phyloP scores from a whole-genome alignment of 1,140 invertebrate species.

The Pseudoatta argentina region DNA sequence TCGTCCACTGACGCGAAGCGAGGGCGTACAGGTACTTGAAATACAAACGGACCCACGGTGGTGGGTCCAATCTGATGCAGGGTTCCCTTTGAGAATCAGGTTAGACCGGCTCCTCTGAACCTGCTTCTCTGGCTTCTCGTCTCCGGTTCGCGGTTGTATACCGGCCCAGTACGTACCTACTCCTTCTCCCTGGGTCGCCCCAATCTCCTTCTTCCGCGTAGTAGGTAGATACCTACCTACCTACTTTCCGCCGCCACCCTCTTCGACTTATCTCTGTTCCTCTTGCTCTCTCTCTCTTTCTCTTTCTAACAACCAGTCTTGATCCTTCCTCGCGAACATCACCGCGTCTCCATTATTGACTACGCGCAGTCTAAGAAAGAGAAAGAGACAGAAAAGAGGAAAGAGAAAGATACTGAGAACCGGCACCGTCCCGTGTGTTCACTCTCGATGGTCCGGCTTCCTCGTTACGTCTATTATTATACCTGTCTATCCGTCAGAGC shows the following conservation, averaged over 20 bases:
- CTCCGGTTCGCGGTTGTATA: constrained; percentile 80
- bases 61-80: constrained; percentile 84
- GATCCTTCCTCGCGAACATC: constrained; percentile 46
- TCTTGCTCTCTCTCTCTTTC: constrained; percentile 26
- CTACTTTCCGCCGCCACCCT: constrained; percentile 80
- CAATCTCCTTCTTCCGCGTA: constrained; percentile 83
- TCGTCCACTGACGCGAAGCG: constrained; percentile 78
- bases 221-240: constrained; percentile 81
- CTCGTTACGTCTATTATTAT: constrained; percentile 83
- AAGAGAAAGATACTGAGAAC: constrained; percentile 36
- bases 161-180: constrained; percentile 78
- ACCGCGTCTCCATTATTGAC: constrained; percentile 60
- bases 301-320: constrained; percentile 31
- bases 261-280: constrained; percentile 63
- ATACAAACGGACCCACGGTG: constrained; percentile 84
- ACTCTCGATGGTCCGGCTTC: constrained; percentile 75
- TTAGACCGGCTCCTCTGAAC: constrained; percentile 86
- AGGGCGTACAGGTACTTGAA: constrained; percentile 85
- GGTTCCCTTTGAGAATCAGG: constrained; percentile 86
- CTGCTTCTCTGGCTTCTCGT: constrained; percentile 84
- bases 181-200: constrained; percentile 78
- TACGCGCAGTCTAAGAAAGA: constrained; percentile 8
- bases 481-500: constrained; percentile 80
- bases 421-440: constrained; percentile 43
- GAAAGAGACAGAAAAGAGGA: constrained; percentile 28